A percentile compares a stretch with the other conserved stretches of the same genome.
Evolutionary conservation across 2,888 invertebrate species (phyloP).

Genomic region (Acronicta psi): DNA sequence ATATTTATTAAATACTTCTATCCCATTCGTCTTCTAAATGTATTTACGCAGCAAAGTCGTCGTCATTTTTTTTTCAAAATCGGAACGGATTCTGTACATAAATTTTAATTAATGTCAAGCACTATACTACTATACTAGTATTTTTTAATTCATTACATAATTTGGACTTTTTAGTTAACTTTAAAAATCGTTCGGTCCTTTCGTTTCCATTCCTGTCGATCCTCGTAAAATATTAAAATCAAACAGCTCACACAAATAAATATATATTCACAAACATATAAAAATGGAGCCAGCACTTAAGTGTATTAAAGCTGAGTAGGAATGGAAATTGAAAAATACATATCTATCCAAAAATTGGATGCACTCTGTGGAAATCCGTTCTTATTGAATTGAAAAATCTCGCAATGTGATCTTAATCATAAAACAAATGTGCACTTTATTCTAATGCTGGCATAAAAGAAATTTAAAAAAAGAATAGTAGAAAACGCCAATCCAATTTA

Average conservation of each 20-base stretch:
- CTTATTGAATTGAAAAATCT: slow-evolving; percentile 32
- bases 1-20: no score
- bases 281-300: slow-evolving; percentile 57
- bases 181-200: no score
- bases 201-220: neutral
- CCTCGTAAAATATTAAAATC: slow-evolving; percentile 9
- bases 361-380: slow-evolving; percentile 42
- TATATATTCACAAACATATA: slow-evolving; percentile 19
- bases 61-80: no score
- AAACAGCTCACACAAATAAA: slow-evolving; percentile 26
- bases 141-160: no score
- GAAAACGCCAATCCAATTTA: neutral
- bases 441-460: neutral
- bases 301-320: slow-evolving; percentile 58
- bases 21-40: no score
- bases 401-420: neutral
- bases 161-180: no score
- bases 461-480: neutral
- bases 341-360: slow-evolving; percentile 52
- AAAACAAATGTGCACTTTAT: slow-evolving; percentile 10
- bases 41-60: no score
- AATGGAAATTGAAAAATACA: slow-evolving; percentile 51
- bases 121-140: no score
- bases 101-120: no score
- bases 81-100: no score